Percentiles rank a stretch among this genome's conserved stretches.
Evolutionary conservation across 2,797 vertebrate species (phyloP).

Genomic region (Carduelis carduelis): DNA sequence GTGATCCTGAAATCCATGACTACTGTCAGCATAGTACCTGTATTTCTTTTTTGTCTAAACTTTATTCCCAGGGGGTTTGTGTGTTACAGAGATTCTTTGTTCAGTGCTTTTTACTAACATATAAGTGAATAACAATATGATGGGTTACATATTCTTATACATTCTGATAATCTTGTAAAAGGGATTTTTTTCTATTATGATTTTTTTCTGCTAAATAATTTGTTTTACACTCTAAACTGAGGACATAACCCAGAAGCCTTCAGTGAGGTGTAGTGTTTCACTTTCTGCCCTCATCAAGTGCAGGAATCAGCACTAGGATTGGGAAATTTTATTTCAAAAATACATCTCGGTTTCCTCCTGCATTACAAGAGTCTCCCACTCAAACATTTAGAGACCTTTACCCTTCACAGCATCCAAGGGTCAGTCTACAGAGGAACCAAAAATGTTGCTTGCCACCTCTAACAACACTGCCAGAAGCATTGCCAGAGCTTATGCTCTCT

Average conservation of each 20-base stretch:
- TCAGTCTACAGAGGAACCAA: background rate
- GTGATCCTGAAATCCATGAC: background rate
- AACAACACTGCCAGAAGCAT: background rate
- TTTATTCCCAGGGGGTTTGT: background rate
- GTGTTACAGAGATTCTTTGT: background rate
- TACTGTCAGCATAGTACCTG: background rate
- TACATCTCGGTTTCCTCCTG: background rate
- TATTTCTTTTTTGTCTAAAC: background rate
- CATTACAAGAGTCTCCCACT: background rate
- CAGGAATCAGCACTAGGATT: background rate
- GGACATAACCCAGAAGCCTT: background rate
- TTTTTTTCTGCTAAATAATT: background rate
- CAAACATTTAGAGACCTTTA: background rate
- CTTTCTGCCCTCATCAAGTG: background rate
- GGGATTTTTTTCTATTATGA: background rate
- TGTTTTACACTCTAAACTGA: background rate
- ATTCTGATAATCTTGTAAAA: background rate
- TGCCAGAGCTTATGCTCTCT: background rate
- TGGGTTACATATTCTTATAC: background rate
- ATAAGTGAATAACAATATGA: background rate
- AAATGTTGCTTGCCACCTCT: background rate
- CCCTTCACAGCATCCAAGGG: background rate
- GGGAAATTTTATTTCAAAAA: background rate
- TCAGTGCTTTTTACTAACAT: background rate
- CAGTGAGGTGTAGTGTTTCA: background rate